Evolutionary conservation across 2,888 invertebrate genomes (phyloP).

Genomic region (Crossocerus cetratus): DNA sequence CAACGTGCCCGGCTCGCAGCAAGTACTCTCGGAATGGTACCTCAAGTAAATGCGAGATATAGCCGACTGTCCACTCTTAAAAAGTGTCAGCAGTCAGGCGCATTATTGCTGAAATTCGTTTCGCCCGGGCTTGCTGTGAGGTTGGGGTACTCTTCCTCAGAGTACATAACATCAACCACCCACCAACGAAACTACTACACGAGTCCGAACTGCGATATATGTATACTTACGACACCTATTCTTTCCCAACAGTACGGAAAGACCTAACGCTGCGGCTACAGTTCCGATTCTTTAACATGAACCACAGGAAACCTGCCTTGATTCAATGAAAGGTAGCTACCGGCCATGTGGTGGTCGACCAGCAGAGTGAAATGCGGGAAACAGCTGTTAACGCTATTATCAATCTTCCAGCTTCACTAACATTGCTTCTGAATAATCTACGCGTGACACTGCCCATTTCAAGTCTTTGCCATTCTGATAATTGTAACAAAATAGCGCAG

Average conservation of each 20-base stretch:
- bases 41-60: neutral
- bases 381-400: slow-evolving; percentile 32
- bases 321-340: slow-evolving; percentile 84
- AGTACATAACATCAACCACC: slow-evolving; percentile 29
- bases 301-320: slow-evolving; percentile 91
- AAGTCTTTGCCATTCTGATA: neutral
- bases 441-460: no score
- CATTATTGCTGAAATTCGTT: slow-evolving; percentile 2
- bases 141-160: slow-evolving; percentile 1
- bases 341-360: slow-evolving; percentile 50
- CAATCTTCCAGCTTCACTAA: slow-evolving; percentile 53
- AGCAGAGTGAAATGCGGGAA: slow-evolving; percentile 43
- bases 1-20: slow-evolving; percentile 7
- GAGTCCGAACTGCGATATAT: slow-evolving; percentile 55
- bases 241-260: slow-evolving; percentile 93
- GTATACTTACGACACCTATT: slow-evolving; percentile 73
- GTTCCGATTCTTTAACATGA: slow-evolving; percentile 96
- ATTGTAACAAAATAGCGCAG: neutral
- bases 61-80: neutral
- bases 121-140: slow-evolving; percentile 16
- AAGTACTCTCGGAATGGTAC: slow-evolving; percentile 21
- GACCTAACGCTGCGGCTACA: slow-evolving; percentile 96
- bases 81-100: neutral
- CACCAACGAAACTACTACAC: slow-evolving; percentile 36
- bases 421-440: slow-evolving; percentile 31